Percentiles rank a stretch among this genome's conserved stretches.
These are phyloP conservation scores for Rhynchotus rufescens DNA, from an alignment of 2,797 vertebrate genomes.

Conservation along the genomic window DNA sequence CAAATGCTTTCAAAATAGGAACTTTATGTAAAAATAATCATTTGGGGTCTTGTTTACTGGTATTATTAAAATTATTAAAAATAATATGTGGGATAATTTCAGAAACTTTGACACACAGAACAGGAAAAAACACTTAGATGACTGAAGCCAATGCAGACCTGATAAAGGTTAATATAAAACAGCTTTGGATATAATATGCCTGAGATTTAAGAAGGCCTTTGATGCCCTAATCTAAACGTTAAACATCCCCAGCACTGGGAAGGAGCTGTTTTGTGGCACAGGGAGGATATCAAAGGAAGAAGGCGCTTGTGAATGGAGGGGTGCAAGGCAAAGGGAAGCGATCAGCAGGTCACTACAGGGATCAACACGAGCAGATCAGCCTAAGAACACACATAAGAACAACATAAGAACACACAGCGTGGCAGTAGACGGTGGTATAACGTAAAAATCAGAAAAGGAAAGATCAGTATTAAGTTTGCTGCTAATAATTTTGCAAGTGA, in stretches of 20 bases:
- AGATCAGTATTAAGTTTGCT: background rate
- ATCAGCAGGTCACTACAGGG: background rate
- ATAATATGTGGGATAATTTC: background rate
- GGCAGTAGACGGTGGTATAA: background rate
- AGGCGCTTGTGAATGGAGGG: background rate
- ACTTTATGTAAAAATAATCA: background rate
- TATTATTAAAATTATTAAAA: background rate
- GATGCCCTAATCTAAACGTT: background rate
- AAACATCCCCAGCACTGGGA: background rate
- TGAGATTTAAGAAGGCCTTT: background rate
- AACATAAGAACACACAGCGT: background rate
- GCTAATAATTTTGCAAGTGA: background rate
- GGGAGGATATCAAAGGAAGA: background rate
- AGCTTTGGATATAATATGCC: background rate
- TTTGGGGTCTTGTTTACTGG: background rate
- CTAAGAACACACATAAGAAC: background rate
- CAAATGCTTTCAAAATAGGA: background rate
- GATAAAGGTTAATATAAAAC: background rate
- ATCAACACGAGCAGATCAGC: background rate
- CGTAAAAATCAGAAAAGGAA: background rate
- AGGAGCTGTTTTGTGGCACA: background rate
- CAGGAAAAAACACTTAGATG: background rate
- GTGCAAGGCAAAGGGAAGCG: background rate
- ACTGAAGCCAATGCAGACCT: background rate
- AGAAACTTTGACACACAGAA: background rate